These are phyloP conservation scores for Pantherophis alleghaniensis DNA, from an alignment of 2,797 vertebrate genomes.

Conservation along the genomic window DNA sequence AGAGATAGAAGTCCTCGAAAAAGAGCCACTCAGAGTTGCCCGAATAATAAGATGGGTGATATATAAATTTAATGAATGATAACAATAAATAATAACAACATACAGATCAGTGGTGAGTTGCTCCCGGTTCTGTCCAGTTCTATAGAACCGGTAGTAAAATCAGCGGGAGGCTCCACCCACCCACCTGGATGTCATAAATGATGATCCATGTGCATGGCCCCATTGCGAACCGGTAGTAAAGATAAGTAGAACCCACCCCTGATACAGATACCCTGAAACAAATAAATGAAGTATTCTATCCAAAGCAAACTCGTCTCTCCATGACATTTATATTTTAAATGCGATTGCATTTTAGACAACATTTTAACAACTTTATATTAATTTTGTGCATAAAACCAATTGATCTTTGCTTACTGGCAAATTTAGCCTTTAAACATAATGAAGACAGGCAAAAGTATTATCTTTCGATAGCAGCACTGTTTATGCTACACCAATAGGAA, in stretches of 20 bases:
- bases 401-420: neutral
- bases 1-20: neutral
- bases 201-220: fast-evolving
- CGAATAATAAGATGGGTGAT: neutral
- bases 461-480: neutral
- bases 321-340: neutral
- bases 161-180: too few species aligned
- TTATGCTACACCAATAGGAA: neutral
- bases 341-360: neutral
- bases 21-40: neutral
- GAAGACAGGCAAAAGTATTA: neutral
- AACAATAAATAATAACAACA: neutral
- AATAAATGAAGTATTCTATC: neutral
- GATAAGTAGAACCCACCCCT: too few species aligned
- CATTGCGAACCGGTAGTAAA: too few species aligned
- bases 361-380: neutral
- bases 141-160: too few species aligned
- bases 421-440: neutral
- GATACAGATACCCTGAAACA: neutral
- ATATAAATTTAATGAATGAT: neutral
- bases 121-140: too few species aligned
- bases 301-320: neutral
- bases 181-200: too few species aligned
- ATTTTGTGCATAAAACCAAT: neutral
- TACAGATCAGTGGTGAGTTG: neutral